Base-by-base conservation (phyloP, 37 sponge, comb jelly and placozoan genomes). In the Aplysina aerophoba region DNA sequence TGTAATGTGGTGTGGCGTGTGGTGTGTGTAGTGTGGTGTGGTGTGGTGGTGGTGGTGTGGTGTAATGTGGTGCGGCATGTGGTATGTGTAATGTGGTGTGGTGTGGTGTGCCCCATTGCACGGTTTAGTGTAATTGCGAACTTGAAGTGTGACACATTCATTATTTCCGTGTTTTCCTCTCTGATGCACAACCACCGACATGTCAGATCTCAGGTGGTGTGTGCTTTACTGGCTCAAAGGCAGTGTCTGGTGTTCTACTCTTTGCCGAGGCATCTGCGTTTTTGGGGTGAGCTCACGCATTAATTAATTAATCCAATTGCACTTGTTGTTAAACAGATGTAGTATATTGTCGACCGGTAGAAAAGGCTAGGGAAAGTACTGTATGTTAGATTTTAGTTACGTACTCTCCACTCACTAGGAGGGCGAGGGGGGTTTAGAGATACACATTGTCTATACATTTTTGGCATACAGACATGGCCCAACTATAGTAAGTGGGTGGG, bases 181-280 rank as follows among this genome's bases (percentile, higher is more conserved):
- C 14, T 65, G 11, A 30, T 65, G 6, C 31, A 6, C 74, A 59
- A 0, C 55, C 36, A 50, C 36, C 6, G 28, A 15, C 36, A 73
- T 38, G 5, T 16, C 21, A 81, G 60, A 59, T 57, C 24, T 77
- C 89, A 83, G 71, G 55, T 50, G 87, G 86, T 34, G 82, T 87
- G 0, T 84, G 59, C 77, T 89, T 93, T 60, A 81, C 85, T 87
- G 93, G 93, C 15, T 93, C 93, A 19, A 86, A 83, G 20, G 68
- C 63, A 59, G 87, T 93, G 38, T 89, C 93, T 36, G 93, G 87
- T 21, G 90, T 93, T 6, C 88, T 93, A 6, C 22, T 93, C 28
- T 93, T 93, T 80, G 80, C 82, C 0, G 87, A 86, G 27, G 84
- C 84, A 20, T 89, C 93, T 0, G 93, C 90, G 30, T 84, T 85